A percentile compares a stretch with the other conserved stretches of the same genome.
phyloP scores from a whole-genome alignment of 2,113 vertebrate genomes.

The Pangasianodon hypophthalmus region DNA sequence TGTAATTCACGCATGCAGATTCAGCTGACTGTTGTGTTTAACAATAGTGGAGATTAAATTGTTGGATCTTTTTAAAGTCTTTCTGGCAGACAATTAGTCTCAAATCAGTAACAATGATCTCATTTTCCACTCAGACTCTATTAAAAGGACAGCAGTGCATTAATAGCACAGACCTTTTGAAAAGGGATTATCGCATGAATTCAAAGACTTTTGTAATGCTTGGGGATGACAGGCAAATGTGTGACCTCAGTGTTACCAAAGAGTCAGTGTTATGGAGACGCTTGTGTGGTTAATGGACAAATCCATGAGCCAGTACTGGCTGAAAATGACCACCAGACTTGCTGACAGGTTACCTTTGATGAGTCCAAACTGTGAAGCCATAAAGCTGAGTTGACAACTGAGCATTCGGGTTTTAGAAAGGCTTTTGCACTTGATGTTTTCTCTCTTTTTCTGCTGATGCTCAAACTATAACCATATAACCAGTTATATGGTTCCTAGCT shows the following conservation, averaged over 20 bases:
- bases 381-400: background rate
- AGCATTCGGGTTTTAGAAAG: background rate
- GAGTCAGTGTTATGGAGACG: background rate
- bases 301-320: background rate
- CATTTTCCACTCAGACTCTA: constrained; percentile 20
- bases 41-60: background rate
- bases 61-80: constrained; percentile 10
- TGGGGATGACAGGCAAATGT: background rate
- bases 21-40: constrained; percentile 7
- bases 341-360: background rate
- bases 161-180: background rate
- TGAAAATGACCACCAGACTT: background rate
- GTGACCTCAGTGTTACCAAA: background rate
- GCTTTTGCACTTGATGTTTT: background rate
- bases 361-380: background rate
- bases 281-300: background rate
- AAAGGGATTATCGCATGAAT: background rate
- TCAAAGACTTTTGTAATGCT: background rate
- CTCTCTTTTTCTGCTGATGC: background rate
- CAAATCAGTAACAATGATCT: constrained; percentile 34
- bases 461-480: too few relatives aligned
- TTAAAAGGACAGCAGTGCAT: background rate
- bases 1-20: background rate
- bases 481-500: too few relatives aligned
- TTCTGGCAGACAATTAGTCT: constrained; percentile 26